phyloP scores from a whole-genome alignment of 2,888 invertebrate genomes.

The Apotomis turbidana region DNA sequence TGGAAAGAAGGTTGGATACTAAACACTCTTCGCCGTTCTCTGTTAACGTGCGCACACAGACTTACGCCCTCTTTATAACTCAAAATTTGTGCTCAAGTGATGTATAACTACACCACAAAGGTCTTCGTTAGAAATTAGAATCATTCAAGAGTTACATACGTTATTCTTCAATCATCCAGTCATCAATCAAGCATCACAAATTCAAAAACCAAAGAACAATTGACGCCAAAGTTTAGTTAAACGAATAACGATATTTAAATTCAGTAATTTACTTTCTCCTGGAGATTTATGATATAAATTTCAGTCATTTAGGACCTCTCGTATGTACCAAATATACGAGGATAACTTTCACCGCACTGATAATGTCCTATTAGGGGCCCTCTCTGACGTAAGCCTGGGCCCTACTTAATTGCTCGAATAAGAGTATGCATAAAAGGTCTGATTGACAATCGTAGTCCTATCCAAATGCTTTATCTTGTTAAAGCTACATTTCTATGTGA shows the following conservation, averaged over 20 bases:
- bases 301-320: constrained; percentile 10
- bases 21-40: too few species aligned
- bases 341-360: constrained; percentile 20
- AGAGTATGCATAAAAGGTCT: constrained; percentile 22
- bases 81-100: too few species aligned
- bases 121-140: too few species aligned
- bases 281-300: constrained; percentile 23
- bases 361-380: constrained; percentile 28
- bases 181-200: too few species aligned
- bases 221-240: not conserved
- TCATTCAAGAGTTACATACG: too few species aligned
- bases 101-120: too few species aligned
- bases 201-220: not conserved
- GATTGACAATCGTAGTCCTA: constrained; percentile 32
- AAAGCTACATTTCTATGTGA: constrained; percentile 29
- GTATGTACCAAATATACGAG: not conserved
- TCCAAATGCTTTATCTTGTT: constrained; percentile 33
- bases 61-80: too few species aligned
- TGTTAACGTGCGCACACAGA: too few species aligned
- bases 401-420: constrained; percentile 26
- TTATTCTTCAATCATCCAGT: too few species aligned
- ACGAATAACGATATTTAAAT: not conserved
- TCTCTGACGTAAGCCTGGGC: constrained; percentile 9
- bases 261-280: constrained; percentile 1
- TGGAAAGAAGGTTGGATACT: too few species aligned